Conservation (phyloP, 2,113 vertebrate genomes). For the Hassar affinis region DNA sequence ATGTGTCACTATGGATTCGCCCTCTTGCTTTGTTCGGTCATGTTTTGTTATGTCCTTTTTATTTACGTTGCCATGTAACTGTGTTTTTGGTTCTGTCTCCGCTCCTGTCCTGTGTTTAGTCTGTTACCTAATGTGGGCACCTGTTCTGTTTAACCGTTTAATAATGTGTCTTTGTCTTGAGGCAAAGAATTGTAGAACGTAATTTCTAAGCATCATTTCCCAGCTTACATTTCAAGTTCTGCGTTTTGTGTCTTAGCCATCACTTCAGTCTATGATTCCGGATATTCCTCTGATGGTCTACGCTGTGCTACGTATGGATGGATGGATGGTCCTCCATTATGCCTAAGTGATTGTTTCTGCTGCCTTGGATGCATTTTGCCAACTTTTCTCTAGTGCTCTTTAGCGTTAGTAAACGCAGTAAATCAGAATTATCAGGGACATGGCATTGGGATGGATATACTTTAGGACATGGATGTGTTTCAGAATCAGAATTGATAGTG, state of each 20-base stretch:
- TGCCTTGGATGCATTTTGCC: background rate
- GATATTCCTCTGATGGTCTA: background rate
- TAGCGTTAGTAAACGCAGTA: background rate
- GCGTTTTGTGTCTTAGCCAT: background rate
- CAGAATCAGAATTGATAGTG: background rate
- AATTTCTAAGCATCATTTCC: background rate
- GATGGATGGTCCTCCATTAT: background rate
- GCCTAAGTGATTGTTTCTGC: background rate
- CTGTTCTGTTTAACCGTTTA: background rate
- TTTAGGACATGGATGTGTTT: background rate
- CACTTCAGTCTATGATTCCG: background rate
- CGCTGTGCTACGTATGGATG: background rate
- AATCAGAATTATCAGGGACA: background rate
- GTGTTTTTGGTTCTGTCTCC: too few relatives aligned
- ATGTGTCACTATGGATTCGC: background rate
- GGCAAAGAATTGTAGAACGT: background rate
- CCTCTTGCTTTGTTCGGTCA: background rate
- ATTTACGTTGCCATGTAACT: too few relatives aligned
- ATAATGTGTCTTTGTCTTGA: background rate
- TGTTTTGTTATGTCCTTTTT: background rate
- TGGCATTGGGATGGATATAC: background rate
- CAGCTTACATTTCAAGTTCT: background rate
- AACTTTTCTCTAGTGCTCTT: background rate
- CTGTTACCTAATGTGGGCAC: background rate
- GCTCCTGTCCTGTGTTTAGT: background rate